These are phyloP conservation scores for Tauraco erythrolophus DNA, from an alignment of 2,113 vertebrate genomes.

Conservation along the genomic window DNA sequence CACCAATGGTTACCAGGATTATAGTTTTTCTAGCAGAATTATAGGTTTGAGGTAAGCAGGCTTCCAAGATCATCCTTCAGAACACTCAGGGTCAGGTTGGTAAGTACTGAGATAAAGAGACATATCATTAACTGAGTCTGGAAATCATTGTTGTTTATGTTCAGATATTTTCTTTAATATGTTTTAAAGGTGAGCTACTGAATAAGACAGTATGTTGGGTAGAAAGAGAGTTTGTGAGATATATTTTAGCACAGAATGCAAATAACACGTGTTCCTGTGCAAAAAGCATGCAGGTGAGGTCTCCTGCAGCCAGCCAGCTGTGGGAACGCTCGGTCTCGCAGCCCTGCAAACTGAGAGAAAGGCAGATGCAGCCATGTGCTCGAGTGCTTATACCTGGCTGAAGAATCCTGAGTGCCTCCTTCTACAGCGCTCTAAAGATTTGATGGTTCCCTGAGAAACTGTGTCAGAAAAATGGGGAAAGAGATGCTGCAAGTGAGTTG, in stretches of 20 bases:
- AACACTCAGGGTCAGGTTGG: neutral
- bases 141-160: neutral
- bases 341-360: neutral
- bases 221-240: neutral
- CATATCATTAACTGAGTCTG: neutral
- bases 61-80: neutral
- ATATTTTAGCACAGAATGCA: neutral
- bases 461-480: neutral
- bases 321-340: neutral
- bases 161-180: neutral
- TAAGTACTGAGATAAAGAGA: neutral
- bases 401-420: neutral
- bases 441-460: neutral
- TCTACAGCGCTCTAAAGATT: fast-evolving
- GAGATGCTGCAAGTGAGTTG: neutral
- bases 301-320: neutral
- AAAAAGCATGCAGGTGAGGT: neutral
- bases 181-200: neutral
- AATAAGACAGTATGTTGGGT: neutral
- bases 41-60: neutral
- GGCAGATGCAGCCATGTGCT: neutral
- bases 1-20: neutral
- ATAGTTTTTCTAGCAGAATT: neutral
- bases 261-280: neutral
- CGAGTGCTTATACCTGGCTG: neutral